Conservation (phyloP, 1,140 invertebrate genomes). For the Philopotamus ludificatus region DNA sequence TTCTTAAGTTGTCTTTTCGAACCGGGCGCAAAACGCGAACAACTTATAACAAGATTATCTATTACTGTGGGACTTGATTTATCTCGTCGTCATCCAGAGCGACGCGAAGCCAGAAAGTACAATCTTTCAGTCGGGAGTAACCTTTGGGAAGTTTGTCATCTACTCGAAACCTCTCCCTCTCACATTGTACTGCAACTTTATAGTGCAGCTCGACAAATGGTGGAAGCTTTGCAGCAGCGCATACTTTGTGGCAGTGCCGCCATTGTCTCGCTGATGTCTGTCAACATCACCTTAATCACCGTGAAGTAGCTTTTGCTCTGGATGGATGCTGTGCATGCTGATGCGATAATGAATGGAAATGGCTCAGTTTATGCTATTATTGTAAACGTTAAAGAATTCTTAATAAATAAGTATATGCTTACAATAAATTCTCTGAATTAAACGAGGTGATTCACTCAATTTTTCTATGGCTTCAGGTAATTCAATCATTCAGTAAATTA, state of each 20-base stretch:
- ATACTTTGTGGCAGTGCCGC: background rate
- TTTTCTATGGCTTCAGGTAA: too few species aligned
- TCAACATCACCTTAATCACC: background rate
- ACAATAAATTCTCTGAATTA: too few species aligned
- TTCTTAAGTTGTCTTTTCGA: background rate
- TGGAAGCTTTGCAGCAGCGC: background rate
- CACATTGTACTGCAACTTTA: background rate
- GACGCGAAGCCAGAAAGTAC: background rate
- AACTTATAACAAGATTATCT: slow-evolving; percentile 13
- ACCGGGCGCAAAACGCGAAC: background rate
- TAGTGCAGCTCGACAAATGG: background rate
- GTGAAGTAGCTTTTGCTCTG: background rate
- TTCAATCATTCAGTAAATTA: too few species aligned
- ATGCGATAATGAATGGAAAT: background rate
- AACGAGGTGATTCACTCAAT: too few species aligned
- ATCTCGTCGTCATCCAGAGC: slow-evolving; percentile 6
- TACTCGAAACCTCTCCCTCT: too few species aligned
- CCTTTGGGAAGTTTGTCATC: background rate
- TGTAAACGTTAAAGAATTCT: background rate
- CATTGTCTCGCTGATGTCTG: background rate
- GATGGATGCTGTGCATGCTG: too few species aligned
- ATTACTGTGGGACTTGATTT: slow-evolving; percentile 14
- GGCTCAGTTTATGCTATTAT: background rate
- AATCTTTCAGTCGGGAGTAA: background rate
- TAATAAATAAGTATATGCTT: background rate